Base-by-base conservation (phyloP, 2,888 invertebrate genomes). In the Drosophila neoperkinsi region DNA sequence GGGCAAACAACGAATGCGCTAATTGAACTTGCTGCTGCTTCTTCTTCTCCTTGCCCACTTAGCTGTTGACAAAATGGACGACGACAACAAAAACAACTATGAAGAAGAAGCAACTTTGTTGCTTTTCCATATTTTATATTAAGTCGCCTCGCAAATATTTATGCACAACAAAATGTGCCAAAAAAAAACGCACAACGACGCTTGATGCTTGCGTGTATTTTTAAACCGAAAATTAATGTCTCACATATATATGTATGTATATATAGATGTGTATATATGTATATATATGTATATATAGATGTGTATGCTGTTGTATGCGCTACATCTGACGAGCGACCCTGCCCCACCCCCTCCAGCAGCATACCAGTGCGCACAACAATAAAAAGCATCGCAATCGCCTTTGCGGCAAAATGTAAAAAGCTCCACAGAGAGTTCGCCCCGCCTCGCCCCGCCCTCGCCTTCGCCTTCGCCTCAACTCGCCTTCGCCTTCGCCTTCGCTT, bases 101-200 rank as follows among this genome's bases (percentile, higher is more conserved):
- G 38, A 51, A 31, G 30, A 52, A 36, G 25, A 43, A 43, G 38
- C 74, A 68, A 79, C 52, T 61, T 79, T 79, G 76, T 67, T 78
- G 88, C 80, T 69, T 80, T 49, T 51, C 57, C 73, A 74, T 82
- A 79, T 55, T 77, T 84, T 79, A 55, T 79, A 84, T 76, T 68
- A 73, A 71, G 66, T 68, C 82, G 71, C 77, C 70, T 74, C 63
- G 68, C 82, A 82, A 87, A 82, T 88, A 81, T 79, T 79, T 81
- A 77, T 74, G 63, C 67, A 66, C 64, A 67, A 55, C 68, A 55
- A 69, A 62, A 69, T 49, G 53, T 62, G 46, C 65, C 41, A 60
- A 61, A 64, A 21, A 52, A 18, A 34, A 41, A 25, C 25, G 25
- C 16, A 16, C 6, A 52, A 60, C 57, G 55, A 57, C 51, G 31